Conservation (phyloP, 2,888 invertebrate species). For the Pseudococcus jackbeardsleyi region DNA sequence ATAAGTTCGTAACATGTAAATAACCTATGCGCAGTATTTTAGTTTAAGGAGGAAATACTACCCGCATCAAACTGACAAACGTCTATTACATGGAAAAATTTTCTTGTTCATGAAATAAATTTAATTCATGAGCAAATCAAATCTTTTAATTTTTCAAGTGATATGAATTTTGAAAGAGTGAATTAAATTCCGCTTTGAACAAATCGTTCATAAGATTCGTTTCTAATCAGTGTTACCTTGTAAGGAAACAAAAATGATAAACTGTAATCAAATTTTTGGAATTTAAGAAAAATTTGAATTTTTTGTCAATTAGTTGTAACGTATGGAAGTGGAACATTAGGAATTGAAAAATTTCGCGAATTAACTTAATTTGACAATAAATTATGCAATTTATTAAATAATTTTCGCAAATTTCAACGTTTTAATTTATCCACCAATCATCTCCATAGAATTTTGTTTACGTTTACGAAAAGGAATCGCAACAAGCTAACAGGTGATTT, state of each 20-base stretch:
- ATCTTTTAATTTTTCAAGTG: not conserved
- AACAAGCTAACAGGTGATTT: constrained; percentile 32
- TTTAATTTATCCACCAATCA: constrained; percentile 14
- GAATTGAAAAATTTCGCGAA: not conserved
- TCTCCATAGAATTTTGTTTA: not conserved
- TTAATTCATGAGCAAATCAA: not conserved
- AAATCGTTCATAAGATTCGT: not conserved
- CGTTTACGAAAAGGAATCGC: constrained; percentile 36
- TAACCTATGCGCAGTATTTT: no score
- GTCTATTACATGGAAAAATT: not conserved
- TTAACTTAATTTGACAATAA: not conserved
- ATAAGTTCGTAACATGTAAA: no score
- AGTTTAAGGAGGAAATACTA: no score
- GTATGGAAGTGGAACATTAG: not conserved
- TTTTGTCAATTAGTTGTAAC: not conserved
- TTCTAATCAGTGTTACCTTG: not conserved
- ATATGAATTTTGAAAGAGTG: not conserved
- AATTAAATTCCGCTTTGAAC: not conserved
- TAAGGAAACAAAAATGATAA: not conserved
- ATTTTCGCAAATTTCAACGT: not conserved
- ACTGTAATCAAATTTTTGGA: not conserved
- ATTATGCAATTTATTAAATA: not conserved
- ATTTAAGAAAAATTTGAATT: not conserved
- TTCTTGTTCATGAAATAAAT: not conserved
- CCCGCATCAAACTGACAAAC: no score